phyloP scores from a whole-genome alignment of 2,113 vertebrate genomes.

The Eptesicus fuscus region DNA sequence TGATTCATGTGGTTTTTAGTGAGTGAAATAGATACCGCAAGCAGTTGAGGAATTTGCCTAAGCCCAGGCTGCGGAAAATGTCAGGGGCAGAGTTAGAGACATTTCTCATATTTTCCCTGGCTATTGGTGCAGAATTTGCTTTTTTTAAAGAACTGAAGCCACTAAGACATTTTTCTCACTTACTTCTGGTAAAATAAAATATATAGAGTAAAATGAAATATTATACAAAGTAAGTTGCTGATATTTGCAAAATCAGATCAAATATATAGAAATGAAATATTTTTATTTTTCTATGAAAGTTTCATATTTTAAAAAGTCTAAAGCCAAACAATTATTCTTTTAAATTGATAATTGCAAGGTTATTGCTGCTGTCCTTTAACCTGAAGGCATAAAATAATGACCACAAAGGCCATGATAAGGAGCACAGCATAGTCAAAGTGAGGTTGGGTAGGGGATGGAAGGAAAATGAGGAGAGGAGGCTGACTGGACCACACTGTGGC shows the following conservation, averaged over 20 bases:
- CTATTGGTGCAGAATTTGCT: not conserved
- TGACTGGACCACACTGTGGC: rapidly evolving
- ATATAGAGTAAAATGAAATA: not conserved
- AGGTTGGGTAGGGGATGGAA: not conserved
- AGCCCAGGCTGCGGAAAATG: constrained; percentile 2
- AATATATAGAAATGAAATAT: not conserved
- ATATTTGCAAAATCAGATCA: not conserved
- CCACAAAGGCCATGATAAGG: not conserved
- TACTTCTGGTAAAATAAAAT: not conserved
- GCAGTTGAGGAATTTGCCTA: constrained; percentile 2
- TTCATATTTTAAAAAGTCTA: not conserved
- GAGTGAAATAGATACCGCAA: not conserved
- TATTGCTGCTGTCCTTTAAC: not conserved
- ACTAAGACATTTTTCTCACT: not conserved
- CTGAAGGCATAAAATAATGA: not conserved
- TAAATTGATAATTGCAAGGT: not conserved
- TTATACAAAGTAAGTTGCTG: not conserved
- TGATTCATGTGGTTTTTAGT: constrained; percentile 7
- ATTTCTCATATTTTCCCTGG: not conserved
- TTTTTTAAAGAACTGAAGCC: not conserved
- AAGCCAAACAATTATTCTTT: not conserved
- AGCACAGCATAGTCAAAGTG: not conserved
- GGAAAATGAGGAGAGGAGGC: not conserved
- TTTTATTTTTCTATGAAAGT: not conserved
- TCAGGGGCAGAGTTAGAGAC: not conserved